Base-by-base conservation (phyloP, 2,888 invertebrate species). In the Nemapogon koenigi region DNA sequence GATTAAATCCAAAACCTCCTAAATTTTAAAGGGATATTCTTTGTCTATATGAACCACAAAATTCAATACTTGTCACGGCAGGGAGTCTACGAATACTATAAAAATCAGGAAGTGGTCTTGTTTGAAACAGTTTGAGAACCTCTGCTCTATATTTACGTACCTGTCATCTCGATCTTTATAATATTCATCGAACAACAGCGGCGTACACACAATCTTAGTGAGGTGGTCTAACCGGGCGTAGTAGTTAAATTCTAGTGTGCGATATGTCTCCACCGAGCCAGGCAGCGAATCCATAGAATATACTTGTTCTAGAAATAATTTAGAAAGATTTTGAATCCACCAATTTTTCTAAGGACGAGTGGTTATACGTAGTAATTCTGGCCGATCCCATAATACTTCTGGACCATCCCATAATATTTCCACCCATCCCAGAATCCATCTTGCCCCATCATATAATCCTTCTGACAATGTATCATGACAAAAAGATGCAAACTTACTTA, bases 161-260 rank as follows among this genome's bases (percentile, higher is more conserved):
- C 66, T 67, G 45, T 90, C 88, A 14, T 68, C 60, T 7, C 88
- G 76, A 10, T 81, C 61, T 1, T 75, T 69, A 47, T 83, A 90
- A 42, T 81, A 58, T 45, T 88, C 83, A 2, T 72, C 68, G 35
- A 88, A 71, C 11, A 66, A 69, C 2, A 78, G 54, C 0, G 75
- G 62, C 1, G 79, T 66, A 46, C 86, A 76, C 45, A 82, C 79
- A 2, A 89, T 57, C 43, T 71, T 78, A 1, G 72, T 63, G 25
- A 94, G 72, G 3, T 90, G 88, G 56, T 94, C 93, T 4, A 86
- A 59, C 2, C 93, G 81, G 0, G 88, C 84, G 43, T 78, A 73
- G 49, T 71, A 70, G 47, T 72, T 69, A 47, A 79, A 79, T 43
- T 75, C 67, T 41, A 80, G 1, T 0, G 59, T 59, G 0, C 75